Conservation (phyloP, 2,797 vertebrate species). For the Spinus olivaceus region DNA sequence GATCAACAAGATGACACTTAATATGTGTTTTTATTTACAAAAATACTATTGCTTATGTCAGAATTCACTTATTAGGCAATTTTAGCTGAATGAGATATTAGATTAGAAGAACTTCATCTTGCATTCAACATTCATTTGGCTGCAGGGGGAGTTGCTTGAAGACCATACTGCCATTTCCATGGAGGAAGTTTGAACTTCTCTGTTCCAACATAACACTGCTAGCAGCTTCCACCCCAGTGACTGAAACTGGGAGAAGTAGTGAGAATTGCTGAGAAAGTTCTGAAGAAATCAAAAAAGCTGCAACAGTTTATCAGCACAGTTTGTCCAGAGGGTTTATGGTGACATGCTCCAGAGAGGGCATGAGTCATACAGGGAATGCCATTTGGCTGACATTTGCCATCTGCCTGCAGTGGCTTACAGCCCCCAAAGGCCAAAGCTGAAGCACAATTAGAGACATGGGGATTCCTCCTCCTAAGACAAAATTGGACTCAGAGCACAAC, state of each 20-base stretch:
- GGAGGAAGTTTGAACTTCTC: background rate
- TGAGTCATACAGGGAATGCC: constrained; percentile 1
- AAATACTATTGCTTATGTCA: background rate
- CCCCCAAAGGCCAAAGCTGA: background rate
- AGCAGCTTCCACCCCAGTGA: background rate
- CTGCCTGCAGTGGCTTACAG: background rate
- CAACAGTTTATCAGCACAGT: background rate
- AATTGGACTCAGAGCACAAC: background rate
- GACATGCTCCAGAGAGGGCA: background rate
- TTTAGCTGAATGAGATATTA: background rate
- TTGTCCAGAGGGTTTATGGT: background rate
- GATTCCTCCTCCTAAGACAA: background rate
- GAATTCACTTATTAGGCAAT: background rate
- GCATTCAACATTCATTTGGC: background rate
- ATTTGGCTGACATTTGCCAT: background rate
- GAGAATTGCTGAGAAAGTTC: background rate
- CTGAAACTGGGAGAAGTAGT: background rate
- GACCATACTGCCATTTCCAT: background rate
- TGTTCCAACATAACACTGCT: accelerated
- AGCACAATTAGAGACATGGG: background rate
- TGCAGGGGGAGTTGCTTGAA: background rate
- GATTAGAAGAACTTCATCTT: background rate
- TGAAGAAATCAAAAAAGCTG: background rate
- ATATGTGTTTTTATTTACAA: background rate
- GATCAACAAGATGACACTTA: background rate